Conservation (phyloP, 2,797 vertebrate genomes). For the Lithobates sylvaticus region DNA sequence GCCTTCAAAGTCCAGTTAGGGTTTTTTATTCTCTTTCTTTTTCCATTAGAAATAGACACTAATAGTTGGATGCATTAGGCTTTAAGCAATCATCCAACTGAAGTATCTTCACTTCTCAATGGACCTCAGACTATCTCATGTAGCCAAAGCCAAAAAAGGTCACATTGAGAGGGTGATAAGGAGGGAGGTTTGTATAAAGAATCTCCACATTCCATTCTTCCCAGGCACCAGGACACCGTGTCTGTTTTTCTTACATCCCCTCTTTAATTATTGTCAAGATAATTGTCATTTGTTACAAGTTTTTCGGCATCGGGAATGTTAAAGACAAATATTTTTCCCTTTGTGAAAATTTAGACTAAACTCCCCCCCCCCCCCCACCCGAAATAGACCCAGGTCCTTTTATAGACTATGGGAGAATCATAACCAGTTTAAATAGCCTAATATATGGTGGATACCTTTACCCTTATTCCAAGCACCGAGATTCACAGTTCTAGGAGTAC, state of each 20-base stretch:
- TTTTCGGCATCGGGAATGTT: neutral
- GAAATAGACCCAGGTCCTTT: neutral
- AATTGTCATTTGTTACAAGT: conserved; percentile 16
- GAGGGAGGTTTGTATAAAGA: neutral
- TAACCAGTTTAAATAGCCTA: neutral
- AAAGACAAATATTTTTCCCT: conserved; percentile 18
- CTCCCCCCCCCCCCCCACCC: no score
- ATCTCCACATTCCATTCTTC: neutral
- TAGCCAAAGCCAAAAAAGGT: neutral
- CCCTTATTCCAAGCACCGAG: no score
- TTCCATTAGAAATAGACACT: neutral
- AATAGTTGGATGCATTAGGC: neutral
- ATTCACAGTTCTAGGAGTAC: no score
- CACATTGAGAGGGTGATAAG: neutral
- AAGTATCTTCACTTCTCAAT: neutral
- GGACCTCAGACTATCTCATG: neutral
- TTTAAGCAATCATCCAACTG: neutral
- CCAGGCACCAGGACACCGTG: neutral
- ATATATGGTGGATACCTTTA: no score
- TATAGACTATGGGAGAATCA: neutral
- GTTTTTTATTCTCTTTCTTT: no score
- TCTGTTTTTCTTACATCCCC: conserved; percentile 3
- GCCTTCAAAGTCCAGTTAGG: no score
- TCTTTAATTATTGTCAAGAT: conserved; percentile 4
- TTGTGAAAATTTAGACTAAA: neutral